Evolutionary conservation across 2,888 invertebrate species (phyloP), one percentile per base, ranked within the genome.

Genomic region (Mesoligia furuncula): DNA sequence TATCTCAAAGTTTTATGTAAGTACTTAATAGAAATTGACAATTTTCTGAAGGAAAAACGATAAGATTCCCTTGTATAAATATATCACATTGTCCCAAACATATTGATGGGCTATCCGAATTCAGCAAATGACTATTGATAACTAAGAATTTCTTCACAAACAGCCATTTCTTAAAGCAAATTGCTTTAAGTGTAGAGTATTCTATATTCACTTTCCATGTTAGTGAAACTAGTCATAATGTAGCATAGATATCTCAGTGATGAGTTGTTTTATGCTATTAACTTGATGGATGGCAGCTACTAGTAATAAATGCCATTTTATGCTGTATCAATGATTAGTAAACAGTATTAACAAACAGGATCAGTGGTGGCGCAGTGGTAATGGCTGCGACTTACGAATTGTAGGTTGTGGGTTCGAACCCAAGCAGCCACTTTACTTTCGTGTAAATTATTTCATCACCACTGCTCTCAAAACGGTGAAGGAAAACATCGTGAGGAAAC

Each of bases 251-350:
- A 57, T 67, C 31, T 80, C 57, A 51, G 31, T 51, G 6, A 27
- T 17, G 57, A 82, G 13, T 75, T 76, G 75, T 75, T 64, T 20
- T 75, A 42, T 57, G 48, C 68, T 27, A 82, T 82, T 75, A 68
- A 42, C 17, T 75, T 75, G 82, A 82, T 82, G 20, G 15, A 80
- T 82, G 31, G 24, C 31, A 51, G n/a, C 17, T 80, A 11, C 39
- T 57, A 57, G 39, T 36, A 4, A 45, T 9, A 48, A 54, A 24
- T 73, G n/a, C 20, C 2, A 20, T 61, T 51, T 42, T 36, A 59
- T 54, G 15, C 36, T 27, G 1, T 45, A 45, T 27, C 45, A 27
- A 27, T 45, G 42, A 57, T 54, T 17, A 4, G 0, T 64, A 13
- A 31, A 65, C 20, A 36, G 13, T 48, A 27, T 48, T 48, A 17